Percentiles rank a stretch among this genome's conserved stretches.
These are phyloP conservation scores for Selenia dentaria DNA, from an alignment of 2,888 invertebrate genomes.

Conservation along the genomic window DNA sequence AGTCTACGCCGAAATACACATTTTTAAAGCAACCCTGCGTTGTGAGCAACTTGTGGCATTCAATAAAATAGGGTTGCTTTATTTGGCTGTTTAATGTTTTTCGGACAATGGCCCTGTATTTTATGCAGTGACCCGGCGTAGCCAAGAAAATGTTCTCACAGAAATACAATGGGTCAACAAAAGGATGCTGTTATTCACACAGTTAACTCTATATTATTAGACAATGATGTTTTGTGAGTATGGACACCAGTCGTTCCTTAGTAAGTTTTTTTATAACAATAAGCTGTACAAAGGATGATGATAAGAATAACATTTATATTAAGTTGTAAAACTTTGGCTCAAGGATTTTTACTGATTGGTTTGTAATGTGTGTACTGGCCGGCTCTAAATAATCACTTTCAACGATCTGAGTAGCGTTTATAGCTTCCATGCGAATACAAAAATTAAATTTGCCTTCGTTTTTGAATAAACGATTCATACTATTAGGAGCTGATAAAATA, in stretches of 20 bases:
- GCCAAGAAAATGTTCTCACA: conserved; percentile 75
- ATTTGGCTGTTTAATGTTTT: conserved; percentile 48
- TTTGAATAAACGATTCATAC: too few species aligned
- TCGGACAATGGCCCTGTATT: conserved; percentile 52
- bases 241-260: conserved; percentile 1
- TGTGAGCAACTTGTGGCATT: conserved; percentile 15
- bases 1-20: too few species aligned
- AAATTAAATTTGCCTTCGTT: too few species aligned
- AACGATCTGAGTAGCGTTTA: too few species aligned
- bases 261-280: not conserved
- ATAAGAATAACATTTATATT: too few species aligned
- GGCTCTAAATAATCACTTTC: too few species aligned
- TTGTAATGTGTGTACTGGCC: too few species aligned
- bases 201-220: conserved; percentile 74
- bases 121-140: conserved; percentile 50
- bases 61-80: conserved; percentile 40
- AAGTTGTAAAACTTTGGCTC: too few species aligned
- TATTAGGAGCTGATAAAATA: too few species aligned
- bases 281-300: conserved; percentile 4
- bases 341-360: too few species aligned
- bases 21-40: conserved; percentile 10
- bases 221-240: conserved; percentile 48
- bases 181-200: conserved; percentile 84
- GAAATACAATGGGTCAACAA: conserved; percentile 72
- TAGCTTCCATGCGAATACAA: too few species aligned